Evolutionary conservation across 2,113 vertebrate species (phyloP).

Genomic region (Peromyscus leucopus): DNA sequence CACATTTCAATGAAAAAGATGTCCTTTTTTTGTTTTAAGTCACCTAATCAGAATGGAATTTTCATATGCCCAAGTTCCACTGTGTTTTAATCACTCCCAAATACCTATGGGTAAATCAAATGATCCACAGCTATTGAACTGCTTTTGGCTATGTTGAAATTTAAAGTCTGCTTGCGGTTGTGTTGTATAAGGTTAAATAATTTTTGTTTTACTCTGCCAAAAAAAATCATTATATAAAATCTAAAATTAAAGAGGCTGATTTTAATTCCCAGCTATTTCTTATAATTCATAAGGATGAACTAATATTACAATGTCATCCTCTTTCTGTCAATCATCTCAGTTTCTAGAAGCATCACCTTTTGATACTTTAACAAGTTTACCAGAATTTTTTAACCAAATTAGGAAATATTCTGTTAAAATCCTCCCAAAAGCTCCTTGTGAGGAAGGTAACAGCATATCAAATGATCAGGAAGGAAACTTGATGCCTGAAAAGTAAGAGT

Average conservation of each 20-base stretch:
- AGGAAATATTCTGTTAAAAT: constrained; percentile 68
- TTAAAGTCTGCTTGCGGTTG: background rate
- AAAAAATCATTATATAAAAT: constrained; percentile 43
- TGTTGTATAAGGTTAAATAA: background rate
- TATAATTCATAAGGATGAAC: constrained; percentile 64
- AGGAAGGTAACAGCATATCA: constrained; percentile 18
- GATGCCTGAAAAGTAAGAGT: background rate
- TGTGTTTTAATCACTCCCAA: background rate
- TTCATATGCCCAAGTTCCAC: background rate
- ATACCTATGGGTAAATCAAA: constrained; percentile 8
- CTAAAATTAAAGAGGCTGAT: constrained; percentile 68
- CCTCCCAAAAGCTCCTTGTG: constrained; percentile 1
- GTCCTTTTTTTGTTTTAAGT: background rate
- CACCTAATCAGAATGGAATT: background rate
- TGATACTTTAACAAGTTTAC: constrained; percentile 68
- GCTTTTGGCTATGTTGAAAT: constrained; percentile 23
- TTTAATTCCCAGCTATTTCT: constrained; percentile 68
- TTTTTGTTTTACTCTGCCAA: constrained; percentile 37
- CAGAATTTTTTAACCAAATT: constrained; percentile 75
- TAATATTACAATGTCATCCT: constrained; percentile 67
- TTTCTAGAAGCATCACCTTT: constrained; percentile 69
- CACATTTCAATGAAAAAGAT: background rate
- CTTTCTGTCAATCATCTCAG: constrained; percentile 73
- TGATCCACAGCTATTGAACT: background rate
- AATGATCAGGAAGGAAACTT: constrained; percentile 40